phyloP scores from a whole-genome alignment of 1,140 invertebrate species.

The Brachionus sp. region DNA sequence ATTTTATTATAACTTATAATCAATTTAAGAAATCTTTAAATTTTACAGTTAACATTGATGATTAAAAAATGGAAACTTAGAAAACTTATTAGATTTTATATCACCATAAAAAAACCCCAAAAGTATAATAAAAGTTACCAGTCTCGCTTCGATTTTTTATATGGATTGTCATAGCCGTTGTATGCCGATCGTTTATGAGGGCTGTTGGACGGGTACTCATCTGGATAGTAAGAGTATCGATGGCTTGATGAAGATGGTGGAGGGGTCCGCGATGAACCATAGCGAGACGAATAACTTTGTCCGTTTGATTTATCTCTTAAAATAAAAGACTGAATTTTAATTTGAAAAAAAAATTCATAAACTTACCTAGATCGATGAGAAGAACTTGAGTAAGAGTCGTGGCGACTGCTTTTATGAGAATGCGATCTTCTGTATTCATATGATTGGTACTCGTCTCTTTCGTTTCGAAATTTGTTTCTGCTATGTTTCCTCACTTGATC shows the following conservation, averaged over 20 bases:
- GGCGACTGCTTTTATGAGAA: not conserved
- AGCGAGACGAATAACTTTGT: not conserved
- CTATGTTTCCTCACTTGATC: not conserved
- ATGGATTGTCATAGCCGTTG: not conserved
- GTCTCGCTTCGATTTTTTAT: not conserved
- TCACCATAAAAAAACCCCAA: not conserved
- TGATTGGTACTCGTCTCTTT: conserved; percentile 10
- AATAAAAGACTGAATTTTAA: not conserved
- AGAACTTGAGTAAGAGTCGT: not conserved
- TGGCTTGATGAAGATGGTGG: not conserved
- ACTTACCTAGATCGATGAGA: not conserved
- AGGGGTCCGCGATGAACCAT: not conserved
- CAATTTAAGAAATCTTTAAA: no score
- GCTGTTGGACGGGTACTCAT: not conserved
- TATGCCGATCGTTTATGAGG: not conserved
- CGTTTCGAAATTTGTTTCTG: conserved; percentile 28
- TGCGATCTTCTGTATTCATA: not conserved
- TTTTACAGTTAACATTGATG: no score
- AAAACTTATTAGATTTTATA: not conserved
- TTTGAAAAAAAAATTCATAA: not conserved
- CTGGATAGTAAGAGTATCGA: not conserved
- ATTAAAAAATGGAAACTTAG: no score
- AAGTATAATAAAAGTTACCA: not conserved
- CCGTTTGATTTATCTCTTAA: not conserved
- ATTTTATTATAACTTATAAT: no score